A percentile compares a stretch with the other conserved stretches of the same genome.
Evolutionary conservation across 2,888 invertebrate species (phyloP).

Genomic region (Protonemura montana): DNA sequence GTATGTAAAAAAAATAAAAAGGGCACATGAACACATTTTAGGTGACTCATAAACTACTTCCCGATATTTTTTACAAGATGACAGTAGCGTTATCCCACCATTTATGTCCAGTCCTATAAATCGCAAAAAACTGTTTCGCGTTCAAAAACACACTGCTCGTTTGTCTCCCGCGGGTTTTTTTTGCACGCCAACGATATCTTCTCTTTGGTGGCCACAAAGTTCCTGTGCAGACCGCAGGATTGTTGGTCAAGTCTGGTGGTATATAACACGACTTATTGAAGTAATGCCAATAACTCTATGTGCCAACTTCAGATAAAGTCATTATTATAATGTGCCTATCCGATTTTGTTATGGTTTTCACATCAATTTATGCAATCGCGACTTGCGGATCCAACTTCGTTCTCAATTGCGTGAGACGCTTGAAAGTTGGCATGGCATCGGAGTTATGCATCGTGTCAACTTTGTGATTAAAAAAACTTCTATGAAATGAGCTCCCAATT

Average conservation of each 20-base stretch:
- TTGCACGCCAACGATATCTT: background rate
- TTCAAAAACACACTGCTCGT: background rate
- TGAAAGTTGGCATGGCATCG: background rate
- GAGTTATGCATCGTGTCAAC: background rate
- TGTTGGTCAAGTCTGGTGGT: background rate
- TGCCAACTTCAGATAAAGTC: slow-evolving; percentile 17
- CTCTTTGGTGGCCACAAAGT: background rate
- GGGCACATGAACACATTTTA: too few species aligned
- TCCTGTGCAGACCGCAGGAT: background rate
- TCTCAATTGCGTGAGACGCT: background rate
- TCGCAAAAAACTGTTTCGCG: background rate
- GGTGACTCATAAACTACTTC: background rate
- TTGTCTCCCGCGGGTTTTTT: background rate
- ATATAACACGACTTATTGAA: background rate
- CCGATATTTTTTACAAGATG: background rate
- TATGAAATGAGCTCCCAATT: background rate
- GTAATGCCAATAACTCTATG: background rate
- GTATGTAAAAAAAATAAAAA: too few species aligned
- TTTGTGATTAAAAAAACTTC: background rate
- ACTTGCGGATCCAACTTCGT: background rate
- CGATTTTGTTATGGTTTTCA: background rate
- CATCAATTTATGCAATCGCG: background rate
- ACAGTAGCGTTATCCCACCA: background rate
- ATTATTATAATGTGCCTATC: slow-evolving; percentile 12
- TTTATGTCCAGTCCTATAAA: too few species aligned